Evolutionary conservation across 2,888 invertebrate genomes (phyloP).

Genomic region (Parelbella ahira): DNA sequence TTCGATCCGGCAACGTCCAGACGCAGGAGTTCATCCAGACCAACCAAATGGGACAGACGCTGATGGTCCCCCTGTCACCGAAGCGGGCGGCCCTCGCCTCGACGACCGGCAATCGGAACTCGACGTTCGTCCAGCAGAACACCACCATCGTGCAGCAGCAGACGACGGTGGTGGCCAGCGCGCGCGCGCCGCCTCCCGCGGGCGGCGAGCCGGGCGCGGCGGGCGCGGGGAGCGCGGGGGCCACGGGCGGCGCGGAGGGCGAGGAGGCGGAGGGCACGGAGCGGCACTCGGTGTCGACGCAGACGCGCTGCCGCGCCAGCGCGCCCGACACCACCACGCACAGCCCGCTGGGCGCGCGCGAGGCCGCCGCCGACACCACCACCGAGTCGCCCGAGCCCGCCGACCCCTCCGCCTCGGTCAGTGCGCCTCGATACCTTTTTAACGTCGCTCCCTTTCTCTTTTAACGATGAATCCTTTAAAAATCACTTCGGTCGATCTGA

Average conservation of each 20-base stretch:
- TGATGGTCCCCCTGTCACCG: conserved; percentile 85
- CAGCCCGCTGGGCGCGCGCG: conserved; percentile 80
- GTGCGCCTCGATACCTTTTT: no score
- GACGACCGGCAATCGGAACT: conserved; percentile 79
- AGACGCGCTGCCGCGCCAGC: conserved; percentile 81
- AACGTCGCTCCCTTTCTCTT: no score
- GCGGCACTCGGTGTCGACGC: conserved; percentile 87
- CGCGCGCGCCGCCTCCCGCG: conserved; percentile 68
- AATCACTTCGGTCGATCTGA: no score
- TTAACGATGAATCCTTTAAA: no score
- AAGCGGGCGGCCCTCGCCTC: conserved; percentile 79
- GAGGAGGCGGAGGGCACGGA: conserved; percentile 37
- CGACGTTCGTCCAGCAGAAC: conserved; percentile 89
- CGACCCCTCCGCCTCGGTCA: conserved; percentile 65
- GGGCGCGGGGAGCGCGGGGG: no score
- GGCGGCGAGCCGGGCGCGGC: conserved; percentile 41
- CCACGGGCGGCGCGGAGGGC: conserved; percentile 29
- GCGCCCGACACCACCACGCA: conserved; percentile 58
- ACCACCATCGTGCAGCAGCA: conserved; percentile 92
- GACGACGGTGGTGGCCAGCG: conserved; percentile 87
- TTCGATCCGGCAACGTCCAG: conserved; percentile 77
- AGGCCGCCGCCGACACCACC: conserved; percentile 66
- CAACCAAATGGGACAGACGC: conserved; percentile 84
- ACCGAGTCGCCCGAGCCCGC: conserved; percentile 68
- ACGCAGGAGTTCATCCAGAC: conserved; percentile 87